Base-by-base conservation (phyloP, 2,797 vertebrate genomes). In the Chromobotia macracanthus region DNA sequence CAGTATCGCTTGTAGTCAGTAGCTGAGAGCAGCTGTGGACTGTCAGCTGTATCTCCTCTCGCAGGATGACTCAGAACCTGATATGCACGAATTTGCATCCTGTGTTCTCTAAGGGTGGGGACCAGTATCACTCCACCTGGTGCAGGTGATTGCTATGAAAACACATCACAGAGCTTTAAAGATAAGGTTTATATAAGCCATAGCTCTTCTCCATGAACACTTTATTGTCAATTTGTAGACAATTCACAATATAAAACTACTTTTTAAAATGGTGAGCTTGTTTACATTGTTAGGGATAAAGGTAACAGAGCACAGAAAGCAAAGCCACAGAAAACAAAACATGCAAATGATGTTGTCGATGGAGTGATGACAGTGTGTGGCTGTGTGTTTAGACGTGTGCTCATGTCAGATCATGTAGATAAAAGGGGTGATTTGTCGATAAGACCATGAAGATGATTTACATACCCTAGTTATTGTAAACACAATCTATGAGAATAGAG, bases 31-130 rank as follows among this genome's bases (percentile, higher is more conserved):
- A 74, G 76, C 72, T 64, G 78, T 84, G 86, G 90, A 88, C 88
- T 89, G 58, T 75, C 75, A 73, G 82, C 74, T 48, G 18, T 31
- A 80, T 87, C 83, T 86, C 79, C 80, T 71, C 75, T 79, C 73
- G 83, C 75, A 87, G 88, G 84, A 84, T 67, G 85, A 83, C 72
- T 81, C 85, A 91, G 89, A 93, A 91, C 90, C 82, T 88, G 92
- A 94, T 89, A 90, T 87, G 87, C 85, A 63, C 74, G 68, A 85
- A 94, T 94, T 95, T 95, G 92, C 93, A 94, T 94, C 82, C 44
- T 79, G 80, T 85, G 68, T 84, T 84, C 77, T 71, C 68, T 25
- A 55, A 83, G 87, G 93, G 92, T 84, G 91, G 91, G 60, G 87
- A 89, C 41, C 72, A 31, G 80, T 83, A 82, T 90, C 82, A 80